phyloP scores from a whole-genome alignment of 2,888 invertebrate genomes.

The Chymomyza procnemis region DNA sequence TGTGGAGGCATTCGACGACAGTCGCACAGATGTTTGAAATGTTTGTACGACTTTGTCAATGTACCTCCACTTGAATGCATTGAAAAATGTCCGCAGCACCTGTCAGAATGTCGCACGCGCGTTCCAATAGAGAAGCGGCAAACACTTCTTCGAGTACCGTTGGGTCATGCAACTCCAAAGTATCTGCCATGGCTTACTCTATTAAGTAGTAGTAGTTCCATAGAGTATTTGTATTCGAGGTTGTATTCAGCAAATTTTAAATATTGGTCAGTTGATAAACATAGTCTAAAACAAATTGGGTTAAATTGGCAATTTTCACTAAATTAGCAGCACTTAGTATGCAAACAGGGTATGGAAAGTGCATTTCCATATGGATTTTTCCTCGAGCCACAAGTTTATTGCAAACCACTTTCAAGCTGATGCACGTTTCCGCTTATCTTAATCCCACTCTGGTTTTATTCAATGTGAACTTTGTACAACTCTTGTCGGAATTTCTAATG shows the following conservation, averaged over 20 bases:
- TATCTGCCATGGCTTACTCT: not conserved
- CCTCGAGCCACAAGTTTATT: conserved; percentile 26
- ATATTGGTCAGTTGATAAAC: conserved; percentile 33
- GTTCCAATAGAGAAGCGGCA: conserved; percentile 22
- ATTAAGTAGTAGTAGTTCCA: not conserved
- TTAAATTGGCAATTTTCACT: conserved; percentile 48
- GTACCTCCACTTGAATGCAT: conserved; percentile 45
- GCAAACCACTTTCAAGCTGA: conserved; percentile 21
- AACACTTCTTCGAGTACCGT: conserved; percentile 46
- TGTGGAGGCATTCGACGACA: conserved; percentile 40
- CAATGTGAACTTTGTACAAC: conserved; percentile 21
- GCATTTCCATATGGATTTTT: conserved; percentile 58
- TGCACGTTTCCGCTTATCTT: conserved; percentile 56
- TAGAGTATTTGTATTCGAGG: too few species aligned
- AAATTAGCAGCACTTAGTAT: conserved; percentile 27
- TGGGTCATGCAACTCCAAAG: conserved; percentile 14
- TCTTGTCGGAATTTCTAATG: conserved; percentile 52
- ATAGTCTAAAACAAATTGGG: conserved; percentile 46
- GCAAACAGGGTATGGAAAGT: conserved; percentile 46
- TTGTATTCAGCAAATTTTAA: too few species aligned
- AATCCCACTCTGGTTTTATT: not conserved
- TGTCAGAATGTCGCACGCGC: conserved; percentile 49
- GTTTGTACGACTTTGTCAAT: conserved; percentile 61
- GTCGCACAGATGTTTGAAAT: conserved; percentile 59
- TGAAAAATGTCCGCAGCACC: conserved; percentile 57